Percentiles rank a stretch among this genome's conserved stretches.
These are phyloP conservation scores for Odontomyia ornata DNA, from an alignment of 2,888 invertebrate species.

Conservation along the genomic window DNA sequence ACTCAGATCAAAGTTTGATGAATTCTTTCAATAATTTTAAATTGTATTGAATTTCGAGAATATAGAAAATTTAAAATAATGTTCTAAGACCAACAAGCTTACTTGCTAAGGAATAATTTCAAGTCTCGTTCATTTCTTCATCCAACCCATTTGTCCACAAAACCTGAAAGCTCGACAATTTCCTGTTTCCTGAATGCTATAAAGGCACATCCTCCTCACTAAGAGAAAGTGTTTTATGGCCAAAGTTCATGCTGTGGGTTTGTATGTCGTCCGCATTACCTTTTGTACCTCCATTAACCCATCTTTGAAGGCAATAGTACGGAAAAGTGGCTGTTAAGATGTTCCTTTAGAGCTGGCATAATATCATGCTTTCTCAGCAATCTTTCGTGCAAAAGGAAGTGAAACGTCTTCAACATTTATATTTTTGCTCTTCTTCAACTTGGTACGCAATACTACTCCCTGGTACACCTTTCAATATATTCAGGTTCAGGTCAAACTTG, in stretches of 20 bases:
- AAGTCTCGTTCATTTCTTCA: too few relatives aligned
- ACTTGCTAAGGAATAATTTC: too few relatives aligned
- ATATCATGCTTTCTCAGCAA: neutral
- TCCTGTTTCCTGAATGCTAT: neutral
- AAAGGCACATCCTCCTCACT: neutral
- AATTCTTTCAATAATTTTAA: too few relatives aligned
- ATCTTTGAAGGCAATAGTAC: conserved; percentile 46
- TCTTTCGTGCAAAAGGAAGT: neutral
- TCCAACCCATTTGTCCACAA: neutral
- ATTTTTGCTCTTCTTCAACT: neutral
- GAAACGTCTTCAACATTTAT: conserved; percentile 2
- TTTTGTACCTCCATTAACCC: conserved; percentile 49
- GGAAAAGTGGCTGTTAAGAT: conserved; percentile 49
- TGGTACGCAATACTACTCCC: neutral
- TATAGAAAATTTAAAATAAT: too few relatives aligned
- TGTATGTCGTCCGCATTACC: conserved; percentile 46
- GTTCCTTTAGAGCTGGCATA: conserved; percentile 25
- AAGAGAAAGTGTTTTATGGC: conserved; percentile 44
- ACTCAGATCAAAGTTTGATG: too few relatives aligned
- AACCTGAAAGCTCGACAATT: conserved; percentile 1
- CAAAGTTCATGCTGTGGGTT: conserved; percentile 47
- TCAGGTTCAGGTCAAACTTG: conserved; percentile 33
- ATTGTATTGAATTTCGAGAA: too few relatives aligned
- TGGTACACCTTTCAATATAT: neutral
- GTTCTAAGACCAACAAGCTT: too few relatives aligned